Conservation (phyloP, 2,888 invertebrate species). For the Diloba caeruleocephala region DNA sequence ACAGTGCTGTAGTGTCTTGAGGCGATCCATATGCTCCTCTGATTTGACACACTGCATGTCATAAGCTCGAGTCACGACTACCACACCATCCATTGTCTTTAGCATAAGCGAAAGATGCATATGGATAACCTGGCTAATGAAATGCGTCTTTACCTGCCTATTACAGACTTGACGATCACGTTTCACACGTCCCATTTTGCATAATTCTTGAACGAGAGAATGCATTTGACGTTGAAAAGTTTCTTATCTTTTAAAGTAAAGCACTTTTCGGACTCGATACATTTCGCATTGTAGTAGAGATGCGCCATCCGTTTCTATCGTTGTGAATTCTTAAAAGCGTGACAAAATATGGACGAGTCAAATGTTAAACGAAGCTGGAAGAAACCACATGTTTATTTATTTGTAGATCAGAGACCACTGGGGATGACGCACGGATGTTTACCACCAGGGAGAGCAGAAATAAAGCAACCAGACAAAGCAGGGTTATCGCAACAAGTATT, state of each 20-base stretch:
- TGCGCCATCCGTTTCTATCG: slow-evolving; percentile 10
- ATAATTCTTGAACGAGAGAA: slow-evolving; percentile 40
- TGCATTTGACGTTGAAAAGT: slow-evolving; percentile 29
- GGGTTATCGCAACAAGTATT: slow-evolving; percentile 77
- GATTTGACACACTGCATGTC: slow-evolving; percentile 66
- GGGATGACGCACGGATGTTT: slow-evolving; percentile 84
- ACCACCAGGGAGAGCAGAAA: slow-evolving; percentile 84
- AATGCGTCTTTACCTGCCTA: slow-evolving; percentile 27
- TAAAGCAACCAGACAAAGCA: slow-evolving; percentile 75
- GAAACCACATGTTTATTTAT: slow-evolving; percentile 78
- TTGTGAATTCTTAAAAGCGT: background rate
- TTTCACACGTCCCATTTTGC: slow-evolving; percentile 35
- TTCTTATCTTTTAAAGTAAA: slow-evolving; percentile 11
- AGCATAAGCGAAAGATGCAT: slow-evolving; percentile 49
- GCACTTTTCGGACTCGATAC: slow-evolving; percentile 2
- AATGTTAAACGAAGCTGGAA: slow-evolving; percentile 55
- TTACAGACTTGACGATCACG: slow-evolving; percentile 42
- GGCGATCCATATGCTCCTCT: slow-evolving; percentile 72
- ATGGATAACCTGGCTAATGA: slow-evolving; percentile 52
- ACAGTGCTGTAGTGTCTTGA: slow-evolving; percentile 75
- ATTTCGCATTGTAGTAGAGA: slow-evolving; percentile 8
- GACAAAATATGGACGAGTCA: slow-evolving; percentile 41
- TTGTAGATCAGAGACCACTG: slow-evolving; percentile 79
- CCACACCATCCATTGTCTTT: slow-evolving; percentile 54
- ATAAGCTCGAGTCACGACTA: slow-evolving; percentile 63